Conservation (phyloP, 2,797 vertebrate species). For the Prunella strophiata region DNA sequence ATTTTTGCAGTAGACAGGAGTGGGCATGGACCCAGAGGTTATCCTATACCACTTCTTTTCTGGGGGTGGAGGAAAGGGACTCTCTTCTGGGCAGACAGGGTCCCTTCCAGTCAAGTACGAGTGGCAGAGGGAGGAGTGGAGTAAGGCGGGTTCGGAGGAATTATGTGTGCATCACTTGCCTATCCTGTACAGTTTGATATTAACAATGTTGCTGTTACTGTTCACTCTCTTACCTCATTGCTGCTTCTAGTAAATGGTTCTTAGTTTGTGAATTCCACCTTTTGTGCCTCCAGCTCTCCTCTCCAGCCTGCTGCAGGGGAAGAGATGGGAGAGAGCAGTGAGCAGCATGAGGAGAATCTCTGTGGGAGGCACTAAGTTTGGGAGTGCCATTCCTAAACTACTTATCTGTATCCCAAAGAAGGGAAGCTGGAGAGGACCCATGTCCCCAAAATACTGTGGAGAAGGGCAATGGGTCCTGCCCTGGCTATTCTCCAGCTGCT, state of each 20-base stretch:
- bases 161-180: accelerated
- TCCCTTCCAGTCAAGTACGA: background rate
- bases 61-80: background rate
- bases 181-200: background rate
- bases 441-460: background rate
- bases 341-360: background rate
- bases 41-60: background rate
- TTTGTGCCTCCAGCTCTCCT: background rate
- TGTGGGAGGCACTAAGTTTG: background rate
- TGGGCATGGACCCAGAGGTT: background rate
- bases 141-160: accelerated
- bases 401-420: background rate
- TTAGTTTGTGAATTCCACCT: background rate
- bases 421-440: background rate
- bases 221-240: accelerated
- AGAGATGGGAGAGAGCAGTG: accelerated
- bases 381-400: background rate
- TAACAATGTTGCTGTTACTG: background rate
- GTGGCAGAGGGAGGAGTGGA: background rate
- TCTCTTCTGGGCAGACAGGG: background rate
- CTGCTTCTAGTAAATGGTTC: background rate
- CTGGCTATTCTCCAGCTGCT: background rate
- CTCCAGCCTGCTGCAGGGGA: background rate
- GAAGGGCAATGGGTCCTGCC: background rate
- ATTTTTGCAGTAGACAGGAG: background rate